phyloP scores from a whole-genome alignment of 2,113 vertebrate genomes.

The Rhegmatorhina hoffmannsi region DNA sequence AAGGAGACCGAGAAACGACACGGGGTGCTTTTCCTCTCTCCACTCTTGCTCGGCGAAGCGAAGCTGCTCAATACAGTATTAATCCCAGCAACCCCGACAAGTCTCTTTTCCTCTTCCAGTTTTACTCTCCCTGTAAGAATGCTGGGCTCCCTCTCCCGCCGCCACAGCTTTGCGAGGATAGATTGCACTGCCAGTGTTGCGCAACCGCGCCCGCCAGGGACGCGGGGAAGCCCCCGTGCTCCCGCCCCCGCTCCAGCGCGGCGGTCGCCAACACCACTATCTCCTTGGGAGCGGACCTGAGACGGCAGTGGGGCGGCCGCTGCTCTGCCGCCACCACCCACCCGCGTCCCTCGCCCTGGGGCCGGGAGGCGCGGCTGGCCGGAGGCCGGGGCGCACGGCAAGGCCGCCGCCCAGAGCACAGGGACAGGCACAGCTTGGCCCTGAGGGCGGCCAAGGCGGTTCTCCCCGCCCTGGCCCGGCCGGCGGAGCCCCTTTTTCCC shows the following conservation, averaged over 20 bases:
- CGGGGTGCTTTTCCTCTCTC: background rate
- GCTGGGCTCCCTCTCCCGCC: background rate
- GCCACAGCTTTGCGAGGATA: fast-evolving
- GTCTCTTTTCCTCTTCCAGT: fast-evolving
- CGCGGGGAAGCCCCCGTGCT: fast-evolving
- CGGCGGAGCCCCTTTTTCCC: background rate
- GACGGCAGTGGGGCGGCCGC: background rate
- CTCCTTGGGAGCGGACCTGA: background rate
- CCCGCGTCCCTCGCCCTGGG: background rate
- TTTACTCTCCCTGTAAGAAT: fast-evolving
- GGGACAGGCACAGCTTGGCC: background rate
- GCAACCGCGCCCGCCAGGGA: background rate
- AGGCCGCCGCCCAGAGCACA: background rate
- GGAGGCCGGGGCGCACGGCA: background rate
- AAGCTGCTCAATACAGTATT: fast-evolving
- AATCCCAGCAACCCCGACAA: fast-evolving
- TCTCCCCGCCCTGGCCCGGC: background rate
- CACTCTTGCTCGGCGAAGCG: fast-evolving
- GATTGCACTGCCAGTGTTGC: fast-evolving
- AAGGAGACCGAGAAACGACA: too few relatives aligned
- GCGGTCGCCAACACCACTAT: fast-evolving
- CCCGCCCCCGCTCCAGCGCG: background rate
- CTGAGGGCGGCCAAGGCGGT: too few relatives aligned
- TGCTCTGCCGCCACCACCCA: fast-evolving
- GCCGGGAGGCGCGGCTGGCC: background rate